Percentiles rank a stretch among this genome's conserved stretches.
These are phyloP conservation scores for Cryptocephalus moraei DNA, from an alignment of 2,888 invertebrate genomes.

Conservation along the genomic window DNA sequence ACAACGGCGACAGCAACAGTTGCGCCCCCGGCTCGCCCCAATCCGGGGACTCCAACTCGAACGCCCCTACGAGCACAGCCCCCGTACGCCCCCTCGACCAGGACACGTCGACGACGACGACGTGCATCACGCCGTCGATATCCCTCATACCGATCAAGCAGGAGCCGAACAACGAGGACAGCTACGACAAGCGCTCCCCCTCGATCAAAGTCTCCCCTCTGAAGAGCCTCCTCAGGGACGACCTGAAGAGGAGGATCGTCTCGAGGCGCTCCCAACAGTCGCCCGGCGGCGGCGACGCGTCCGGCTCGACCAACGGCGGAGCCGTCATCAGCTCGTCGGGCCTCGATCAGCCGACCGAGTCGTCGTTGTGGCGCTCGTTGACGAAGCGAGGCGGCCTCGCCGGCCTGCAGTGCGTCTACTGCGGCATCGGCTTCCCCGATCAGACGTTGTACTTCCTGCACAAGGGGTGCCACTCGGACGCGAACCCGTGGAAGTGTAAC, in stretches of 20 bases:
- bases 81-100: constrained; percentile 34
- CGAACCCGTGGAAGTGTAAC: constrained; percentile 96
- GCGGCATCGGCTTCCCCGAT: constrained; percentile 91
- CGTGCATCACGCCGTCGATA: constrained; percentile 67
- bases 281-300: constrained; percentile 17
- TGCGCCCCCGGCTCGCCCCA: constrained; percentile 71
- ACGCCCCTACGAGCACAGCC: constrained; percentile 60
- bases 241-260: constrained; percentile 70
- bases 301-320: constrained; percentile 27
- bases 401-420: constrained; percentile 71
- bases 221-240: constrained; percentile 74
- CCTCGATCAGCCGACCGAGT: constrained; percentile 43
- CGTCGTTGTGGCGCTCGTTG: constrained; percentile 37
- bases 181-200: constrained; percentile 33
- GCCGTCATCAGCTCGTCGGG: constrained; percentile 63
- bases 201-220: constrained; percentile 72
- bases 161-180: constrained; percentile 44
- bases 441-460: constrained; percentile 94
- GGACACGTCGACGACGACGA: constrained; percentile 43
- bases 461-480: constrained; percentile 95
- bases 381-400: constrained; percentile 42
- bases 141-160: constrained; percentile 80
- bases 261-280: constrained; percentile 44
- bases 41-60: constrained; percentile 67
- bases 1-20: constrained; percentile 41